Evolutionary conservation across 1,140 invertebrate species (phyloP), one percentile per base, ranked within the genome.

Genomic region (Adelges cooleyi): DNA sequence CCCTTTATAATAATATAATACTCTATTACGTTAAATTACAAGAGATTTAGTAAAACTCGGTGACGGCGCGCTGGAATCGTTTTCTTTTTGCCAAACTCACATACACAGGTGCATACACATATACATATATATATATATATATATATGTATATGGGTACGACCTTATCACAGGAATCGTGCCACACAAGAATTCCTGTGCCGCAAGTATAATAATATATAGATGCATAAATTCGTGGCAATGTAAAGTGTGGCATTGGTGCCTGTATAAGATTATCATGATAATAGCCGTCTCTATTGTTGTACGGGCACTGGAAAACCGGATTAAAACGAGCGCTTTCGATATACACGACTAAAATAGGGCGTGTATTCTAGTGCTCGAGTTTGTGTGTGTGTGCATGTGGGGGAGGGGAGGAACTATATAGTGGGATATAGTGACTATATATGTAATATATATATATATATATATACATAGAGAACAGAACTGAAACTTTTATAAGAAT

Each of bases 191-290:
- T 59, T 59, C 23, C 17, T n/a, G 18, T 44, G 27, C 23, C 23
- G 11, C 40, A 25, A 33, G 29, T 33, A 33, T 11, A 33, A 5
- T 33, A 6, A 33, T 33, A 33, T 33, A 33, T 11, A 33, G 29
- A 11, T 11, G 11, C 29, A n/a, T 15, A 46, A 10, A 17, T 22
- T 5, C 17, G 3, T 17, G 2, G 20, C 36, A 9, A 20, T n/a
- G 20, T 38, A n/a, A 56, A 56, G 53, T 44, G 53, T 44, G 53
- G 53, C 53, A 56, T 42, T 56, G 38, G 53, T 56, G 53, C 42
- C 33, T 25, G 29, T 11, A n/a, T n/a, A 33, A 23, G 54, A 59
- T 59, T 42, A 59, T 59, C 54, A 44, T 46, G 54, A 59, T 59
- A 46, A 59, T 44, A 17, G 40, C n/a, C 10, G 20, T 11, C 54